Evolutionary conservation across 2,113 vertebrate species (phyloP), one percentile per base, ranked within the genome.

Genomic region (Oryzias woworae): DNA sequence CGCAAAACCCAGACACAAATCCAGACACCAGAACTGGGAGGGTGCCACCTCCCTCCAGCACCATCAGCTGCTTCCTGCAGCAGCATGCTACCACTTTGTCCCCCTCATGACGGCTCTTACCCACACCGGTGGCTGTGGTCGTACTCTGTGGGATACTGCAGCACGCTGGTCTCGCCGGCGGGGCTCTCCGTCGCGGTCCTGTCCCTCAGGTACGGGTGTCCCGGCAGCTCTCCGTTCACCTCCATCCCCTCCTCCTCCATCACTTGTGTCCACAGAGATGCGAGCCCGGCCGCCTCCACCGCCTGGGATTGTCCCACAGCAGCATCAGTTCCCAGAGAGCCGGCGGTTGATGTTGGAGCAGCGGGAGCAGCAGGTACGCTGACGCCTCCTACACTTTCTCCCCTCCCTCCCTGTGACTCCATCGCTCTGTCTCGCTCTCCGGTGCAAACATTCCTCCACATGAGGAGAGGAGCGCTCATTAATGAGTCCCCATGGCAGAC

Each of bases 221-320:
- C 82, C 0, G 83, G 89, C 53, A 89, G 49, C 66, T 80, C 80
- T 58, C 85, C 84, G 16, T 89, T 87, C 4, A 76, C 80, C 81
- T 87, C 85, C 1, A 58, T 77, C 77, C 85, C 81, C 3, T 78
- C 82, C 86, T 88, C 89, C 87, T 92, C 90, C 90, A 92, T 91
- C 73, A 63, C 60, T 66, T 46, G 80, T 71, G 84, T 75, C 78
- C 86, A 76, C 67, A 53, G 66, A 80, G 71, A 73, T 45, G 75
- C 73, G 75, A 87, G 79, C 72, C 89, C 45, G 58, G 72, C 86
- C 77, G 71, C 77, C 75, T 81, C 80, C 85, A 75, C 75, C 50
- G 59, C 73, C 72, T 72, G 69, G 71, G 76, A 53, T 82, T 62
- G 81, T 88, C 85, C 87, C 87, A 76, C 78, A 80, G 81, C 87